Conservation (phyloP, 2,797 vertebrate species). For the Synaphobranchus kaupii region DNA sequence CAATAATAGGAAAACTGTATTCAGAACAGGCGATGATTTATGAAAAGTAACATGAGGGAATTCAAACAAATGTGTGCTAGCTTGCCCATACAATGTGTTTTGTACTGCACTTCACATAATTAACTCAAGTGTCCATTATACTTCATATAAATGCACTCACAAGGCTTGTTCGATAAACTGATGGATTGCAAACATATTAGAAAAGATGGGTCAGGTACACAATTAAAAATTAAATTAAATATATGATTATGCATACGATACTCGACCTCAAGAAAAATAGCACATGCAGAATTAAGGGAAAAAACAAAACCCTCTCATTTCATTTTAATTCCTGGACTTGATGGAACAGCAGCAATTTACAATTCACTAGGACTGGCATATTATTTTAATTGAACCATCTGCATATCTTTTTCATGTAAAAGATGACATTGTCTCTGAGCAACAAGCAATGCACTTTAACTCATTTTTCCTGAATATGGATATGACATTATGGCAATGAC, state of each 20-base stretch:
- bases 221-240: background rate
- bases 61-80: background rate
- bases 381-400: constrained; percentile 16
- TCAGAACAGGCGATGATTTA: background rate
- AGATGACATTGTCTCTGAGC: background rate
- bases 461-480: background rate
- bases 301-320: background rate
- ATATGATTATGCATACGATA: background rate
- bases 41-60: background rate
- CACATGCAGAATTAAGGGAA: background rate
- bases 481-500: background rate
- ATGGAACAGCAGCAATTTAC: background rate
- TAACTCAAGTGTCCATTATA: background rate
- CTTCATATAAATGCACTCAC: background rate
- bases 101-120: background rate
- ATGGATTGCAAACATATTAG: background rate
- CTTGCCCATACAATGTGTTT: background rate
- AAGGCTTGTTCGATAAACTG: background rate
- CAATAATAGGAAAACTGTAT: background rate
- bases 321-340: background rate
- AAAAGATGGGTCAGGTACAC: background rate
- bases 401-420: background rate
- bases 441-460: background rate
- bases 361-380: background rate
- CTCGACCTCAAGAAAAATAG: background rate